Evolutionary conservation across 2,113 vertebrate genomes (phyloP).

Genomic region (Orientallactaga bullata): DNA sequence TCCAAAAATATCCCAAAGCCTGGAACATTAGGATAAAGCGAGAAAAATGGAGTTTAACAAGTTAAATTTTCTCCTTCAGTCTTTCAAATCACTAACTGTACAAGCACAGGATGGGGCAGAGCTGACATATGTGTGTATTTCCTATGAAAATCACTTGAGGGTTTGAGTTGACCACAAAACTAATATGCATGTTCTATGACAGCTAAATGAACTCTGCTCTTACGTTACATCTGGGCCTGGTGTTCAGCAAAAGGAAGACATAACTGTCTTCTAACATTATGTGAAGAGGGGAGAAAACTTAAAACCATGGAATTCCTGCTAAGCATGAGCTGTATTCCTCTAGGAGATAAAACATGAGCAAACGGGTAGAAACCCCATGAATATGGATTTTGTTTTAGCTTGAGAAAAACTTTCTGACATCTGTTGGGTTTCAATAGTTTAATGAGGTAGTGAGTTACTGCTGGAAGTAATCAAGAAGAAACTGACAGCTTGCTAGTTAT

Average conservation of each 20-base stretch:
- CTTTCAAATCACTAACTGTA: neutral
- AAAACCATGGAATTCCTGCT: conserved; percentile 52
- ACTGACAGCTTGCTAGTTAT: neutral
- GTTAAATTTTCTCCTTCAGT: neutral
- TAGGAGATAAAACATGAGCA: conserved; percentile 53
- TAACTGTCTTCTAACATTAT: conserved; percentile 42
- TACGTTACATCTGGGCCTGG: neutral
- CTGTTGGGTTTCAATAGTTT: conserved; percentile 25
- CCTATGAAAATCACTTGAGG: conserved; percentile 50
- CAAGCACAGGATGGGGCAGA: neutral
- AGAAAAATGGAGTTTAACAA: neutral
- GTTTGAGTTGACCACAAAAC: conserved; percentile 11
- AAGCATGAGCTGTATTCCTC: conserved; percentile 40
- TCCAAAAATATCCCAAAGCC: conserved; percentile 14
- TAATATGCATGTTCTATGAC: neutral
- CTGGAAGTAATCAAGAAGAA: conserved; percentile 22
- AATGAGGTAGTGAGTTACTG: conserved; percentile 26
- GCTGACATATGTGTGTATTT: conserved; percentile 22
- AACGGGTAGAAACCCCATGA: conserved; percentile 30
- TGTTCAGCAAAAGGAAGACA: neutral
- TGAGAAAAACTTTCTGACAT: conserved; percentile 47
- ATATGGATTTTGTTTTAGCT: conserved; percentile 41
- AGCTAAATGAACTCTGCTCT: conserved; percentile 17
- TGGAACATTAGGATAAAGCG: neutral
- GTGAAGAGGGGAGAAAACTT: neutral